phyloP scores from a whole-genome alignment of 92 coral and sea anemone species.

The Metridium senile region DNA sequence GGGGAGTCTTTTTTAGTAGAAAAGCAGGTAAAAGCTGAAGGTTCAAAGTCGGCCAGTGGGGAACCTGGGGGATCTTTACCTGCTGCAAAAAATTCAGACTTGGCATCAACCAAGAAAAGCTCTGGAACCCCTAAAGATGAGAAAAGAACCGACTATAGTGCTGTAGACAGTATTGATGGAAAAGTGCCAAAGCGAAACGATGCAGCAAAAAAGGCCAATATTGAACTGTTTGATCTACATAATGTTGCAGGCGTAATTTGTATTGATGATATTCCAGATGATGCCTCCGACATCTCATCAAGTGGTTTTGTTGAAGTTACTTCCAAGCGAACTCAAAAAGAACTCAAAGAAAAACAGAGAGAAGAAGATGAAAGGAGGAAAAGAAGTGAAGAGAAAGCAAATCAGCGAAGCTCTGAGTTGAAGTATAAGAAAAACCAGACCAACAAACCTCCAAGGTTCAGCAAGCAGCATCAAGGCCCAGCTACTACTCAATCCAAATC shows the following conservation, averaged over 20 bases:
- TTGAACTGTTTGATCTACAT: conserved; percentile 79
- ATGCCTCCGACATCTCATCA: conserved; percentile 91
- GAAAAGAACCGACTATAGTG: conserved; percentile 48
- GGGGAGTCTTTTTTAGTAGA: conserved; percentile 98
- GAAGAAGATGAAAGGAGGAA: conserved; percentile 93
- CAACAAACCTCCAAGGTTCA: conserved; percentile 91
- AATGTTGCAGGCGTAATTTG: conserved; percentile 96
- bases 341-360: conserved; percentile 88
- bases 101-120: conserved; percentile 70
- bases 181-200: conserved; percentile 74
- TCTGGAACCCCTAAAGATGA: conserved; percentile 60
- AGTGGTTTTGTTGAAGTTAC: conserved; percentile 99
- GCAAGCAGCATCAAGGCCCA: conserved; percentile 68
- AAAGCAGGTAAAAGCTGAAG: conserved; percentile 99
- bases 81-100: conserved; percentile 88
- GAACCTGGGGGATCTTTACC: conserved; percentile 93
- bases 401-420: conserved; percentile 55
- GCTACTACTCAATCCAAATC: conserved; percentile 62
- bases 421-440: conserved; percentile 73
- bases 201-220: conserved; percentile 65
- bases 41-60: conserved; percentile 86
- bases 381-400: conserved; percentile 76
- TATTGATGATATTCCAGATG: conserved; percentile 93
- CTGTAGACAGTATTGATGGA: conserved; percentile 65
- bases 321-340: conserved; percentile 92